Base-by-base conservation (phyloP, 2,113 vertebrate species). In the Petaurus breviceps region DNA sequence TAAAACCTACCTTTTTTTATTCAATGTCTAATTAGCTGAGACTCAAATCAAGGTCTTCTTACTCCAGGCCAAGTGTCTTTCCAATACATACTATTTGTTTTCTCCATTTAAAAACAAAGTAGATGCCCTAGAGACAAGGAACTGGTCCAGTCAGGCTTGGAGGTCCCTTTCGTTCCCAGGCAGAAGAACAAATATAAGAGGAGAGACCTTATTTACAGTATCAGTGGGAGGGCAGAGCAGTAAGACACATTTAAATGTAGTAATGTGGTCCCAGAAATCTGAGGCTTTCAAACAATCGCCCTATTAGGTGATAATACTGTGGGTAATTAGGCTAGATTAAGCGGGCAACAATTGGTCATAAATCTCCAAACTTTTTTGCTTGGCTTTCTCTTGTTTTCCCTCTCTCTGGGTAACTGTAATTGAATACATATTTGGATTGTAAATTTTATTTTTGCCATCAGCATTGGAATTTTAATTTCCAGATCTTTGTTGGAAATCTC, bases 401-500 rank as follows among this genome's bases (percentile, higher is more conserved):
- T 90, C 90, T 90, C 89, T 90, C 90, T 90, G 90, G 90, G 90
- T 49, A 90, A 90, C 46, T 16, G 49, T 90, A 90, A 90, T 90
- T 90, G 90, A 90, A 90, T 50, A 51, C 90, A 90, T 50, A 31
- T 90, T 90, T 90, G 90, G n/a, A 90, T 26, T 90, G 47, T 90
- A 90, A 90, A 90, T 90, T 90, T 31, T 90, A 50, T 90, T 90
- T 90, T 90, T 90, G 90, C 90, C 90, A 90, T 90, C 90, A 90
- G 90, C 90, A 50, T 28, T 90, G 90, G 90, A 90, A 90, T 90
- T 90, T 50, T 51, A 90, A 47, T 49, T 90, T 51, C 28, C 49
- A 90, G 47, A 50, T 90, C 90, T 90, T 50, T 51, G 90, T 50
- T 90, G 90, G 90, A 90, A 90, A 47, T 90, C 46, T 90, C 90